Evolutionary conservation across 1,140 invertebrate species (phyloP).

Genomic region (Drosophila rufa): DNA sequence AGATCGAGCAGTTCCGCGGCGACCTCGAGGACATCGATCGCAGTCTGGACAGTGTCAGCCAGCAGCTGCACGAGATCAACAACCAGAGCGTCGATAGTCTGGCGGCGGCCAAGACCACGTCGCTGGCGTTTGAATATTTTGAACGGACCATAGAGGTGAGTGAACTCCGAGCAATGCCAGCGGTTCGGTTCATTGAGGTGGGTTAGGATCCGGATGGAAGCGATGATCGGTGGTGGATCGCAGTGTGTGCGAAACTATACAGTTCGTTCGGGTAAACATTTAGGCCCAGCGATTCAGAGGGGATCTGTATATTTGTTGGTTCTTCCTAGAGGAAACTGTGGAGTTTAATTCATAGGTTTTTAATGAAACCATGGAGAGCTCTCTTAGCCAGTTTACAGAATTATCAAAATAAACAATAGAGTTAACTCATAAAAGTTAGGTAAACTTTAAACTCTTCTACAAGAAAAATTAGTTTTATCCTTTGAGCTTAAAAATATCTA

Average conservation of each 20-base stretch:
- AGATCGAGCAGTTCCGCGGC: constrained; percentile 88
- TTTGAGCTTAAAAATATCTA: too few relatives aligned
- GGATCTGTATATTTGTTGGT: not conserved
- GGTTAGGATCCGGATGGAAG: constrained; percentile 18
- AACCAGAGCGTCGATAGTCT: constrained; percentile 91
- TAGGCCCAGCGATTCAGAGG: not conserved
- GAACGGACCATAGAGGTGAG: constrained; percentile 92
- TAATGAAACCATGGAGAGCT: not conserved
- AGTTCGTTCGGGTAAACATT: constrained; percentile 20
- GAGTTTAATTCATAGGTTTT: not conserved
- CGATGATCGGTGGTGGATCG: constrained; percentile 1
- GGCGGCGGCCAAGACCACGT: constrained; percentile 89
- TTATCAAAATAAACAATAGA: too few relatives aligned
- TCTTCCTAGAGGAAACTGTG: not conserved
- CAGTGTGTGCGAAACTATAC: not conserved
- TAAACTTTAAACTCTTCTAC: too few relatives aligned
- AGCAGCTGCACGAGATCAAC: constrained; percentile 88
- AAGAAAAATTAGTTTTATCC: too few relatives aligned
- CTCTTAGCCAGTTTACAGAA: not conserved
- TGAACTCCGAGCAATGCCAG: constrained; percentile 42
- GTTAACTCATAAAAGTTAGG: too few relatives aligned
- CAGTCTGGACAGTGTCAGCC: constrained; percentile 89
- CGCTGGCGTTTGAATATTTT: constrained; percentile 91
- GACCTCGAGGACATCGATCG: constrained; percentile 90
- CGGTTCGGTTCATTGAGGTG: constrained; percentile 27